Conservation (phyloP, 1,140 invertebrate genomes). For the Drosophila jambulina region DNA sequence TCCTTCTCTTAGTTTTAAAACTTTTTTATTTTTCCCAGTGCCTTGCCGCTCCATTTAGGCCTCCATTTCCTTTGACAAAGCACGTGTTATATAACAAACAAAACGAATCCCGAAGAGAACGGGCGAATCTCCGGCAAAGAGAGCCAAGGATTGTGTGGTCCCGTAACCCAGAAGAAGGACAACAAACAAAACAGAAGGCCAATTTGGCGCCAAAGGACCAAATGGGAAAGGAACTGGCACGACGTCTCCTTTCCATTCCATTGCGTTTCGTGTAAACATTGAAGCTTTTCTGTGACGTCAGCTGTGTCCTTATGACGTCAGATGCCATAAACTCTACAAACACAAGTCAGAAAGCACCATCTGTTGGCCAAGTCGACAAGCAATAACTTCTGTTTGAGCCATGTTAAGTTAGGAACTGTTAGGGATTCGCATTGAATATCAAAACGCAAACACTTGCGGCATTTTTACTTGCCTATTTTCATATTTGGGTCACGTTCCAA, state of each 20-base stretch:
- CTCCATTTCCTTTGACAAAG: conserved; percentile 1
- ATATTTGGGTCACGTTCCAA: conserved; percentile 23
- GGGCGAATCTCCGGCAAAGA: conserved; percentile 11
- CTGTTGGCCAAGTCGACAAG: conserved; percentile 29
- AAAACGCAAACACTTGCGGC: background rate
- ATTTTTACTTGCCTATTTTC: conserved; percentile 5
- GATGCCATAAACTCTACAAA: conserved; percentile 58
- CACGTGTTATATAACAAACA: conserved; percentile 71
- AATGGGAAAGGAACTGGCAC: conserved; percentile 33
- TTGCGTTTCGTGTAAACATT: conserved; percentile 69
- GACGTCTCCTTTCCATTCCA: conserved; percentile 55
- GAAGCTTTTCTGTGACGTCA: conserved; percentile 80
- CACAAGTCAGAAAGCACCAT: conserved; percentile 44
- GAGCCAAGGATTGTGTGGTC: conserved; percentile 22
- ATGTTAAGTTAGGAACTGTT: conserved; percentile 28
- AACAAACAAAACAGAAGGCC: conserved; percentile 67
- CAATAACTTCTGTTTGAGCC: background rate
- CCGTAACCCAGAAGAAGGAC: conserved; percentile 66
- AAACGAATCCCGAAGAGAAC: conserved; percentile 25
- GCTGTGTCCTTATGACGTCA: conserved; percentile 67
- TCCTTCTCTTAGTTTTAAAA: too few species aligned
- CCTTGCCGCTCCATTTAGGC: background rate
- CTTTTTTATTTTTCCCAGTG: conserved; percentile 10
- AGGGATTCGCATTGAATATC: background rate
- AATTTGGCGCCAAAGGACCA: conserved; percentile 75